phyloP scores from a whole-genome alignment of 2,888 invertebrate genomes.

The Ischnus inquisitorius region DNA sequence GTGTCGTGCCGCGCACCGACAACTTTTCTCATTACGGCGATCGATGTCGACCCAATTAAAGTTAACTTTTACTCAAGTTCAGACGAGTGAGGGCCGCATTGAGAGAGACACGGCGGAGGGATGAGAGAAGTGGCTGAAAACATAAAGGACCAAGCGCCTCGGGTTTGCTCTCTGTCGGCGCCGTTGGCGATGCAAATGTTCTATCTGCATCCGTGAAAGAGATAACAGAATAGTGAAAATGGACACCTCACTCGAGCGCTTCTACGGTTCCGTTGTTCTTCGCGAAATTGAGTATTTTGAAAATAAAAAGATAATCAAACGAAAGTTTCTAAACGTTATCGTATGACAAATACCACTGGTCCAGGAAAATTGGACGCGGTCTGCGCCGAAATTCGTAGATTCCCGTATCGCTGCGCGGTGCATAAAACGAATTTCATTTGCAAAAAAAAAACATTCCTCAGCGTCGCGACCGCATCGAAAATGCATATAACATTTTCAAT shows the following conservation, averaged over 20 bases:
- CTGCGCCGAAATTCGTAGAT: conserved; percentile 23
- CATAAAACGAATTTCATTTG: conserved; percentile 55
- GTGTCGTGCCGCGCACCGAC: conserved; percentile 70
- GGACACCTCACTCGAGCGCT: conserved; percentile 3
- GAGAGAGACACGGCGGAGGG: conserved; percentile 3
- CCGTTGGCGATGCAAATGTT: conserved; percentile 62
- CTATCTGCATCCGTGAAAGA: conserved; percentile 44
- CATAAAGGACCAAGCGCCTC: conserved; percentile 52
- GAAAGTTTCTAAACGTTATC: background rate
- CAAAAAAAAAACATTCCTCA: background rate
- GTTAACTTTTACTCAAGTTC: conserved; percentile 73
- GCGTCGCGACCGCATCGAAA: background rate
- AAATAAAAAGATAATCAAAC: conserved; percentile 19
- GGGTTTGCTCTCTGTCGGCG: conserved; percentile 43
- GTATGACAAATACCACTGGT: conserved; percentile 9
- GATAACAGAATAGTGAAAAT: conserved; percentile 25
- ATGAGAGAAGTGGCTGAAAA: conserved; percentile 52
- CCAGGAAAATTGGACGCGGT: conserved; percentile 28
- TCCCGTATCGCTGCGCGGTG: conserved; percentile 40
- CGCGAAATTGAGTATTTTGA: conserved; percentile 16
- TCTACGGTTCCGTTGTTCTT: conserved; percentile 29
- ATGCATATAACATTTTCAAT: background rate
- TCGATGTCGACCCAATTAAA: conserved; percentile 83
- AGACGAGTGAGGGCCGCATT: conserved; percentile 44
- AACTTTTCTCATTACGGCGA: conserved; percentile 83